Conservation (phyloP, 2,113 vertebrate species). For the Ariopsis seemanni region DNA sequence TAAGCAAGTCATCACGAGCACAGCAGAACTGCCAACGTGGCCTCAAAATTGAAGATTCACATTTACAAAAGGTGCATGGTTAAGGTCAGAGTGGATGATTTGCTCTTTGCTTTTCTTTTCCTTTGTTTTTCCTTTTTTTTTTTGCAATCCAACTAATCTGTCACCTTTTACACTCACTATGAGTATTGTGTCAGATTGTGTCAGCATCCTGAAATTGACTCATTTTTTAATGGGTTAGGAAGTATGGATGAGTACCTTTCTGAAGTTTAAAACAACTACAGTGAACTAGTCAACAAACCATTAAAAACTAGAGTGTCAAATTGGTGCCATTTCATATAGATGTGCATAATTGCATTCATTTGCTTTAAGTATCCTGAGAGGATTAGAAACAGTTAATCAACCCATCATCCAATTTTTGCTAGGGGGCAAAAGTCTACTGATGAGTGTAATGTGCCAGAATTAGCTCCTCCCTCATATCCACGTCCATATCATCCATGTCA, state of each 20-base stretch:
- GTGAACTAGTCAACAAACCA: constrained; percentile 14
- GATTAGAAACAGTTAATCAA: constrained; percentile 66
- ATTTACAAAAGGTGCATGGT: neutral
- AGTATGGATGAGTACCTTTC: constrained; percentile 10
- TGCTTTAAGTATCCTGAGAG: constrained; percentile 62
- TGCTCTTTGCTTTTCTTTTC: neutral
- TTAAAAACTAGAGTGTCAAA: constrained; percentile 22
- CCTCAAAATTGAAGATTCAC: neutral
- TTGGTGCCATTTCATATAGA: constrained; percentile 29
- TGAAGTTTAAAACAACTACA: neutral
- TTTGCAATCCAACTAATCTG: neutral
- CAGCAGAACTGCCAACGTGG: neutral
- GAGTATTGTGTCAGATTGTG: neutral
- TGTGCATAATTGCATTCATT: constrained; percentile 44
- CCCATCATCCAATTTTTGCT: constrained; percentile 60
- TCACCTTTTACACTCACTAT: neutral
- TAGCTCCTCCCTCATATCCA: constrained; percentile 48
- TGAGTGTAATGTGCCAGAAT: constrained; percentile 52
- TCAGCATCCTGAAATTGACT: neutral
- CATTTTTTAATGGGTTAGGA: neutral
- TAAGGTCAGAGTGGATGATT: neutral
- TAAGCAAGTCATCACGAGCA: constrained; percentile 14
- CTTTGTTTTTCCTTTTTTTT: neutral
- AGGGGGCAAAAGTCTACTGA: constrained; percentile 58
- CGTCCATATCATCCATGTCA: constrained; percentile 11